Base-by-base conservation (phyloP, 1,140 invertebrate species). In the Sitodiplosis mosellana region DNA sequence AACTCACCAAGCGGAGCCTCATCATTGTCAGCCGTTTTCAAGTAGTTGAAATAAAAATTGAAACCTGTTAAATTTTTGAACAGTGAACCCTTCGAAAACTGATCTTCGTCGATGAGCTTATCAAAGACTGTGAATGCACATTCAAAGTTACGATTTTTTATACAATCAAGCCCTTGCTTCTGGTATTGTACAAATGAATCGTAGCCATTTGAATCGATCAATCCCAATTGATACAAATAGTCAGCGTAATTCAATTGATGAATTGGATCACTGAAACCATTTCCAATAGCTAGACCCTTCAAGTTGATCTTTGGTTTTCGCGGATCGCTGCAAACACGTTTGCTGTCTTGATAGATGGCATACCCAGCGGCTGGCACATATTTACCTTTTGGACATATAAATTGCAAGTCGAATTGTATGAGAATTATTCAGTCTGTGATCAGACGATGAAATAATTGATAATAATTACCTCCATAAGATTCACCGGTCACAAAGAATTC, bases 401-500 rank as follows among this genome's bases (percentile, higher is more conserved):
- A n/a, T n/a, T n/a, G n/a, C n/a, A n/a, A n/a, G n/a, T n/a, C n/a
- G n/a, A n/a, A n/a, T n/a, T n/a, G n/a, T n/a, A n/a, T n/a, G n/a
- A n/a, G n/a, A n/a, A n/a, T n/a, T n/a, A n/a, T n/a, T n/a, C n/a
- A n/a, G n/a, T n/a, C n/a, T n/a, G n/a, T n/a, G n/a, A n/a, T n/a
- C n/a, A n/a, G n/a, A n/a, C n/a, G n/a, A n/a, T n/a, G n/a, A n/a
- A n/a, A n/a, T n/a, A n/a, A n/a, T n/a, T n/a, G n/a, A n/a, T n/a
- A n/a, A n/a, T n/a, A n/a, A n/a, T n/a, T n/a, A 3, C 87, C 87
- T 11, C 74, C 87, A 64, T 91, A 92, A 12, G 86, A 90, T 66
- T 92, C 87, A 1, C 87, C 88, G 2, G 81, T 81, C 0, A 90
- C 74, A 66, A 75, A 87, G 54, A 87, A 85, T 33, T 77, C 74